Evolutionary conservation across 2,888 invertebrate genomes (phyloP).

Genomic region (Crocallis elinguaria): DNA sequence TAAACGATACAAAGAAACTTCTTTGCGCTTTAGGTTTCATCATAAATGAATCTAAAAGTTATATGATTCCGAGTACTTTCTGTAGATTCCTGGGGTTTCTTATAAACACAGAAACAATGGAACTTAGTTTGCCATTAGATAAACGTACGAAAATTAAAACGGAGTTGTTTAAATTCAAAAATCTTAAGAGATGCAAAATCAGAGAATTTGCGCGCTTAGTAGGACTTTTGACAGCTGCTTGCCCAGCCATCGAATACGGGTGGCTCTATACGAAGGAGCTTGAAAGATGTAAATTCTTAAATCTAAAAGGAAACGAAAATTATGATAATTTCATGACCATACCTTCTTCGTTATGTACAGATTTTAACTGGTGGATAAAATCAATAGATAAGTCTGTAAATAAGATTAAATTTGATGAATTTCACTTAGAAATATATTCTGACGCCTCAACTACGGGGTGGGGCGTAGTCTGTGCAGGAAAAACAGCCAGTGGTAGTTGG

Average conservation of each 20-base stretch:
- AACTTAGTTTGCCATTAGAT: too few relatives aligned
- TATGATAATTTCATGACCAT: slow-evolving; percentile 10
- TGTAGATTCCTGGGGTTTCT: too few relatives aligned
- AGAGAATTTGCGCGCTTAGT: slow-evolving; percentile 33
- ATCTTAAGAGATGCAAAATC: slow-evolving; percentile 34
- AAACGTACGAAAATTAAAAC: too few relatives aligned
- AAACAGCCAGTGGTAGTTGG: background rate
- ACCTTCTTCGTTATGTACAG: background rate
- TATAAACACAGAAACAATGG: too few relatives aligned
- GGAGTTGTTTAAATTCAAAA: slow-evolving; percentile 17
- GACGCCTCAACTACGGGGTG: background rate
- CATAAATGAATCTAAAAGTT: slow-evolving; percentile 34
- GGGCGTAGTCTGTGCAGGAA: slow-evolving; percentile 2
- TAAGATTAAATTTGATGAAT: background rate
- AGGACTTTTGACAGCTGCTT: slow-evolving; percentile 39
- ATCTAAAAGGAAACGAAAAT: background rate
- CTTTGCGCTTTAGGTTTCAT: slow-evolving; percentile 28
- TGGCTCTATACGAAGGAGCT: slow-evolving; percentile 45
- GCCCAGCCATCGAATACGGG: slow-evolving; percentile 47
- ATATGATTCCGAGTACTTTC: slow-evolving; percentile 9
- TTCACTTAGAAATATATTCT: background rate
- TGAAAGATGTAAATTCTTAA: slow-evolving; percentile 36
- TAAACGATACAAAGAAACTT: background rate
- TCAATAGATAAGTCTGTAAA: background rate
- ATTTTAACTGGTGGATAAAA: slow-evolving; percentile 1